phyloP scores from a whole-genome alignment of 2,113 vertebrate species.

The Psammodynastes pulverulentus region DNA sequence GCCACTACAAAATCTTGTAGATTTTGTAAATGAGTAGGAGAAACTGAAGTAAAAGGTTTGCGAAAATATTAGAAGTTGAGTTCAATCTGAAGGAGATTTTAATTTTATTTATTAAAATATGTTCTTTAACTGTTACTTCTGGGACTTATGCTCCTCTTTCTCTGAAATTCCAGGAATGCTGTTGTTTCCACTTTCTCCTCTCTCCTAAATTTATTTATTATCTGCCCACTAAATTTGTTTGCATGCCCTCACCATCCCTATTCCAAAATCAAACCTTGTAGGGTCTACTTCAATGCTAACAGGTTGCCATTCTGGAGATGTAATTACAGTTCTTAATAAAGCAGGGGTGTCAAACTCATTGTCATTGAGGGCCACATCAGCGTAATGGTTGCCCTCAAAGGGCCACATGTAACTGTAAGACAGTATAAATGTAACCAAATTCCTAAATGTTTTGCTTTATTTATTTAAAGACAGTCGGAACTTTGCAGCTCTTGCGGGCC shows the following conservation, averaged over 20 bases:
- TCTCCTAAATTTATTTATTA: background rate
- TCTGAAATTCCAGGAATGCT: background rate
- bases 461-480: no score
- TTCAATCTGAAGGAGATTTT: background rate
- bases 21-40: background rate
- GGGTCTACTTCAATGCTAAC: conserved; percentile 98
- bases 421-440: no score
- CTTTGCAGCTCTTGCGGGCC: no score
- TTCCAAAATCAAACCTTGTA: conserved; percentile 79
- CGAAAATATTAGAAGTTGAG: background rate
- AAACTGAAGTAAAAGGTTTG: background rate
- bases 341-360: no score
- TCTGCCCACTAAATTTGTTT: background rate
- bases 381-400: no score
- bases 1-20: background rate
- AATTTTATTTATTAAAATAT: background rate
- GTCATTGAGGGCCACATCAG: no score
- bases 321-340: conserved; percentile 86
- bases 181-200: background rate
- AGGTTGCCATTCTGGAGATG: conserved; percentile 86
- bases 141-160: background rate
- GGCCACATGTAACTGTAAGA: no score
- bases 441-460: no score
- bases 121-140: background rate
- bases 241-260: background rate